Evolutionary conservation across 2,888 invertebrate species (phyloP).

Genomic region (Sminthurinus aureus): DNA sequence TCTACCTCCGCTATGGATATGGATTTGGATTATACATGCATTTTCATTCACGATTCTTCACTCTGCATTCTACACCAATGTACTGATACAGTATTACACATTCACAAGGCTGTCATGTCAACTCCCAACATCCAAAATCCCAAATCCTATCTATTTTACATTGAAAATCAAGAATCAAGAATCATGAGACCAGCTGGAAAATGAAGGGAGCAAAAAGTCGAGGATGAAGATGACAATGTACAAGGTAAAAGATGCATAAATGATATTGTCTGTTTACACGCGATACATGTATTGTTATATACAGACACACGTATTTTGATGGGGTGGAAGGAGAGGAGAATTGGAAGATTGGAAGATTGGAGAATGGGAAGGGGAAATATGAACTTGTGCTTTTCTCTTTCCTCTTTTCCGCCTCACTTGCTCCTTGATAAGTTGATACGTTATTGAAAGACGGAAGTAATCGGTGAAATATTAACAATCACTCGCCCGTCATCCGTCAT

Average conservation of each 20-base stretch:
- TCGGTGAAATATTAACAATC: conserved; percentile 47
- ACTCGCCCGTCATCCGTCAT: conserved; percentile 40
- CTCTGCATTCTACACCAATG: neutral
- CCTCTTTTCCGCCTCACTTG: conserved; percentile 38
- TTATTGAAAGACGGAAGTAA: conserved; percentile 41
- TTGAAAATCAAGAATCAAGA: neutral
- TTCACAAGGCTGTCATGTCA: too few relatives aligned
- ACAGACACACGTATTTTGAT: too few relatives aligned
- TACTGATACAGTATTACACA: too few relatives aligned
- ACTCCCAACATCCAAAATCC: too few relatives aligned
- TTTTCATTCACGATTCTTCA: too few relatives aligned
- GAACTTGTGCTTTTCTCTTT: conserved; percentile 11
- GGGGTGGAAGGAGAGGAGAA: too few relatives aligned
- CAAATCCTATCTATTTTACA: neutral
- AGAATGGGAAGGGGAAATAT: conserved; percentile 5
- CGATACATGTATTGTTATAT: too few relatives aligned
- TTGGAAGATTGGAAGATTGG: too few relatives aligned
- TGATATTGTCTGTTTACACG: neutral
- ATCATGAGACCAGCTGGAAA: neutral
- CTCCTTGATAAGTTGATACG: conserved; percentile 31
- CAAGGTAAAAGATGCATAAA: neutral
- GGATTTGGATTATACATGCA: neutral
- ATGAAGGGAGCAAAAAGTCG: neutral
- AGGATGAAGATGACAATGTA: neutral
- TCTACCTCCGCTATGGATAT: neutral